Evolutionary conservation across 2,113 vertebrate species (phyloP).

Genomic region (Zosterops borbonicus): DNA sequence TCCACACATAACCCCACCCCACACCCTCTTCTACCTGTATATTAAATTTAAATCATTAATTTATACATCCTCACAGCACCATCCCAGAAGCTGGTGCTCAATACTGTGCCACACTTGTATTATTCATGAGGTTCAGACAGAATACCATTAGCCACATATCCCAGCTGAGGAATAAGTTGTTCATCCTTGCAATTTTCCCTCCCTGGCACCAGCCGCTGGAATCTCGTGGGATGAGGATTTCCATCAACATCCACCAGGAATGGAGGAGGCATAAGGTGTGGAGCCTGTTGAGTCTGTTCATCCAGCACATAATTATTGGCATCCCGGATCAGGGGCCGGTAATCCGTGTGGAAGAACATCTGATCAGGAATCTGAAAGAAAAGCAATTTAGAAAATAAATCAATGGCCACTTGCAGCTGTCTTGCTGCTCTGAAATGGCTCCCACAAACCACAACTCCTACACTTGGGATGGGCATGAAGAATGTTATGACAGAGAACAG

Average conservation of each 20-base stretch:
- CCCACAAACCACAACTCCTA: background rate
- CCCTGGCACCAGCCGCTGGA: constrained; percentile 93
- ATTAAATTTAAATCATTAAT: background rate
- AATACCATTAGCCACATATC: constrained; percentile 95
- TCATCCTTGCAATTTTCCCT: constrained; percentile 97
- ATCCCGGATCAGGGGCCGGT: constrained; percentile 95
- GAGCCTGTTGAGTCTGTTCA: constrained; percentile 98
- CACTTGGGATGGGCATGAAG: background rate
- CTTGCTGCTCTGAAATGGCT: constrained; percentile 11
- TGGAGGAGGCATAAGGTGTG: constrained; percentile 96
- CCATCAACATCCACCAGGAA: constrained; percentile 97
- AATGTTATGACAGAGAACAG: background rate
- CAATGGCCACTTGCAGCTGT: constrained; percentile 11
- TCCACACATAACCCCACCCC: background rate
- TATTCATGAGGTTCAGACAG: background rate
- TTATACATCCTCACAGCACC: background rate
- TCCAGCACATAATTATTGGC: constrained; percentile 97
- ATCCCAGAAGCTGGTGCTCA: background rate
- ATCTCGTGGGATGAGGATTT: constrained; percentile 92
- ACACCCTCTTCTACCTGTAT: background rate
- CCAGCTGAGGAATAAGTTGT: constrained; percentile 94
- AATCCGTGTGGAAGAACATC: constrained; percentile 99
- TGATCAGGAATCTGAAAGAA: constrained; percentile 91
- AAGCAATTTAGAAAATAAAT: background rate
- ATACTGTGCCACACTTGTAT: background rate